Conservation (phyloP, 1,140 invertebrate species). For the Nephotettix cincticeps region DNA sequence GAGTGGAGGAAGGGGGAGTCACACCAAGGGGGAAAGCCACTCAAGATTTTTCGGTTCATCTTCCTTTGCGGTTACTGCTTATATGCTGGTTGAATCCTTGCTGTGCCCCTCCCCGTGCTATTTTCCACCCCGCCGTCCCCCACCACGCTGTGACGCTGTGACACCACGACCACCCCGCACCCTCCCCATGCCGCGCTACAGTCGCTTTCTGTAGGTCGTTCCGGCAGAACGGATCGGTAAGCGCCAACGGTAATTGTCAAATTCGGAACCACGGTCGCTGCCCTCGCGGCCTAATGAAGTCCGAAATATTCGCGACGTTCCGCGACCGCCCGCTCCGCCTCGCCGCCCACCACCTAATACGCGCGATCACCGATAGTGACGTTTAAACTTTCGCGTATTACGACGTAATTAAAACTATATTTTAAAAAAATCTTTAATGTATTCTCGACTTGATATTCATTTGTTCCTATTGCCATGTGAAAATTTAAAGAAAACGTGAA, state of each 20-base stretch:
- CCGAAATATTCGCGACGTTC: background rate
- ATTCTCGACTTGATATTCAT: no score
- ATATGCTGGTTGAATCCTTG: slow-evolving; percentile 23
- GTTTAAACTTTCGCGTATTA: no score
- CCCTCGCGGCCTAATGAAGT: background rate
- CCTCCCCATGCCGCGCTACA: background rate
- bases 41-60: slow-evolving; percentile 32
- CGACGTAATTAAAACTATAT: no score
- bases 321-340: background rate
- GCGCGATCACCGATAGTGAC: no score
- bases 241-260: background rate
- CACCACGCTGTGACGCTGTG: background rate
- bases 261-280: slow-evolving; percentile 4
- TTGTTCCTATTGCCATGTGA: no score
- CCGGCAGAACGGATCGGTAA: slow-evolving; percentile 1
- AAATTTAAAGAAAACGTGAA: no score
- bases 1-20: background rate
- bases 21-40: background rate
- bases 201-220: slow-evolving; percentile 14
- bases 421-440: no score
- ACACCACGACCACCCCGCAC: no score
- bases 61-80: slow-evolving; percentile 19
- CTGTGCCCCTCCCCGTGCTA: background rate
- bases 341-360: no score
- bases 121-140: background rate